Evolutionary conservation across 2,113 vertebrate species (phyloP).

Genomic region (Sakesphorus luctuosus): DNA sequence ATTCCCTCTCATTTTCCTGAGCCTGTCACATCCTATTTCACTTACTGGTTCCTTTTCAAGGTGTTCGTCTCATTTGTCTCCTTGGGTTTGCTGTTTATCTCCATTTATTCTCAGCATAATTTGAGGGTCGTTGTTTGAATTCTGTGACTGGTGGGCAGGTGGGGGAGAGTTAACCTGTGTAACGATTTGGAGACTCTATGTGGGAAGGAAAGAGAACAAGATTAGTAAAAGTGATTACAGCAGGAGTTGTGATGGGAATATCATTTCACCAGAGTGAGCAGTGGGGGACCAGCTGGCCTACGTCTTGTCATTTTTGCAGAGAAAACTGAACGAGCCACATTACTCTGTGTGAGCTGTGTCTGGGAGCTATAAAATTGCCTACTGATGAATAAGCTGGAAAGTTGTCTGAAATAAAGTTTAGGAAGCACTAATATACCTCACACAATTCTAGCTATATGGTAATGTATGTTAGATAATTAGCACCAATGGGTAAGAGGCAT

Average conservation of each 20-base stretch:
- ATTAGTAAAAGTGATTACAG: conserved; percentile 55
- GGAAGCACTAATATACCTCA: conserved; percentile 28
- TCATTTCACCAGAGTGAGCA: conserved; percentile 31
- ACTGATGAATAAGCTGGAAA: conserved; percentile 49
- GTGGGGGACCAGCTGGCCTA: conserved; percentile 25
- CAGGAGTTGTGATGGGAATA: conserved; percentile 48
- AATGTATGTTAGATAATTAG: conserved; percentile 58
- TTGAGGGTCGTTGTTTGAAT: conserved; percentile 48
- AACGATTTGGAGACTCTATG: conserved; percentile 43
- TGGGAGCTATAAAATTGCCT: conserved; percentile 47
- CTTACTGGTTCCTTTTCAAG: conserved; percentile 60
- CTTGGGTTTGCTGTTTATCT: conserved; percentile 68
- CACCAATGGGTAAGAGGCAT: conserved; percentile 33
- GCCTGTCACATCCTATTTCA: conserved; percentile 64
- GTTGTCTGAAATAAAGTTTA: conserved; percentile 67
- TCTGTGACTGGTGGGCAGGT: conserved; percentile 28
- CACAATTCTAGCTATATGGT: conserved; percentile 13
- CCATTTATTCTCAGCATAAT: conserved; percentile 66
- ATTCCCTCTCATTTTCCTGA: conserved; percentile 60
- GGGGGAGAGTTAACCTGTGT: conserved; percentile 40
- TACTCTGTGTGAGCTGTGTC: conserved; percentile 9
- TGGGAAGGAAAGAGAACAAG: conserved; percentile 24
- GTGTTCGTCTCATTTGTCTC: conserved; percentile 59
- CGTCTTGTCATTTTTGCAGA: not conserved
- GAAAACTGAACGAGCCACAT: conserved; percentile 14